Base-by-base conservation (phyloP, 2,797 vertebrate genomes). In the Cottoperca gobio region DNA sequence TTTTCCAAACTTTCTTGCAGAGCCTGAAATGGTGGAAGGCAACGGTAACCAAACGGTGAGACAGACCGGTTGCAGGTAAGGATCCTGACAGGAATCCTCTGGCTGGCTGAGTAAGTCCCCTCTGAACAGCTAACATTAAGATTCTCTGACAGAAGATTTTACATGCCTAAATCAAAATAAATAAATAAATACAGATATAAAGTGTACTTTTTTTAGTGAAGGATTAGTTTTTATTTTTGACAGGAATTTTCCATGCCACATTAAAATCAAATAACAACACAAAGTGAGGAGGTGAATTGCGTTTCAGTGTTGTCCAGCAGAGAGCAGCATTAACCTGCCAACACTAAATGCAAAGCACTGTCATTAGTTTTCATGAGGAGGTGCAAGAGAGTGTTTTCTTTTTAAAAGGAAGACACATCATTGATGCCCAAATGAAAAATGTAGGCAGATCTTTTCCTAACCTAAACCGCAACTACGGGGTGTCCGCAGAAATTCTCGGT, bases 1-100 rank as follows among this genome's bases (percentile, higher is more conserved):
- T 54, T 73, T 83, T 76, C 73, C 63, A 63, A 58, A 61, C 21
- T 58, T 58, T 84, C 54, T 64, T 37, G 40, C 58, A 54, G 33
- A 54, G 40, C 11, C 19, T 0, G n/a, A 59, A 61, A 71, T n/a
- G n/a, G n/a, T n/a, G n/a, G n/a, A 70, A 73, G 49, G 17, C 24
- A 52, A 40, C 3, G 0, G 33, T n/a, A 23, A 73, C 73, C 67
- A 75, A 66, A 78, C 1, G 40, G 11, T 17, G 53, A 70, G 42
- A 53, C 35, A 42, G 31, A 46, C 13, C 0, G 6, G 39, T 40
- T 31, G 6, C 59, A 78, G 53, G 63, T 61, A 50, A 70, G 8
- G 33, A 31, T 21, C 23, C 58, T 70, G 72, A 72, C 43, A 54
- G 28, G 14, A 73, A 33, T 73, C 43, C 21, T 45, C 40, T 48